Conservation (phyloP, 2,888 invertebrate genomes). For the Diadegma fenestrale region DNA sequence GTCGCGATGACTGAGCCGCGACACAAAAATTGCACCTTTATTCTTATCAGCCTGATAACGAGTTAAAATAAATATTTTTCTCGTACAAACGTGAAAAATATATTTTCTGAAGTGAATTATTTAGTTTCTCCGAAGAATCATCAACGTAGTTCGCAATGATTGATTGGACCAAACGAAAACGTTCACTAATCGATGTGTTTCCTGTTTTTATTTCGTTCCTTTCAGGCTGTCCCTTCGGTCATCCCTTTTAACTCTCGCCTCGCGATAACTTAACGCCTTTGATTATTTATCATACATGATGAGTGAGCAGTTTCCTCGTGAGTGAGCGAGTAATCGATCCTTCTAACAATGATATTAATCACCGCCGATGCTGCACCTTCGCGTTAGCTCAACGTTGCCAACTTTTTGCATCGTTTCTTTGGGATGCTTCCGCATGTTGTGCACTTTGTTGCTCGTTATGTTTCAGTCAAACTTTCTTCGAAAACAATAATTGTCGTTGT, state of each 20-base stretch:
- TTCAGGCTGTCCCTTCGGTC: conserved; percentile 36
- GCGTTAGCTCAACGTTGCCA: conserved; percentile 37
- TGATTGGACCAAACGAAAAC: neutral
- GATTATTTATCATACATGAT: conserved; percentile 58
- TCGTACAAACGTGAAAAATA: too few species aligned
- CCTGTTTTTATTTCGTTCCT: conserved; percentile 10
- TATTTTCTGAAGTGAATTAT: too few species aligned
- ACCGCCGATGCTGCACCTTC: conserved; percentile 29
- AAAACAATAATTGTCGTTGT: neutral
- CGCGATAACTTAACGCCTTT: conserved; percentile 55
- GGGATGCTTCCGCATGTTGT: neutral
- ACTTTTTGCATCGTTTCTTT: conserved; percentile 10
- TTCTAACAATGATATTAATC: conserved; percentile 65
- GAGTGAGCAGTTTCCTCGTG: conserved; percentile 51
- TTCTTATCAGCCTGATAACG: conserved; percentile 16
- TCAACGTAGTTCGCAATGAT: neutral
- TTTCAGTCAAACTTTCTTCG: conserved; percentile 23
- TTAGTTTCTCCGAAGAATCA: too few species aligned
- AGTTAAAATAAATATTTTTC: neutral
- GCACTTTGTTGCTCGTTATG: conserved; percentile 1
- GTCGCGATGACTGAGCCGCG: conserved; percentile 20
- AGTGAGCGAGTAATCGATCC: conserved; percentile 61
- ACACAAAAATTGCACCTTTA: neutral
- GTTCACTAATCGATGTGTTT: conserved; percentile 15
- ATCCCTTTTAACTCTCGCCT: conserved; percentile 50